These are phyloP conservation scores for Alviniconcha strummeri DNA, from an alignment of 2,888 invertebrate genomes.

Conservation along the genomic window DNA sequence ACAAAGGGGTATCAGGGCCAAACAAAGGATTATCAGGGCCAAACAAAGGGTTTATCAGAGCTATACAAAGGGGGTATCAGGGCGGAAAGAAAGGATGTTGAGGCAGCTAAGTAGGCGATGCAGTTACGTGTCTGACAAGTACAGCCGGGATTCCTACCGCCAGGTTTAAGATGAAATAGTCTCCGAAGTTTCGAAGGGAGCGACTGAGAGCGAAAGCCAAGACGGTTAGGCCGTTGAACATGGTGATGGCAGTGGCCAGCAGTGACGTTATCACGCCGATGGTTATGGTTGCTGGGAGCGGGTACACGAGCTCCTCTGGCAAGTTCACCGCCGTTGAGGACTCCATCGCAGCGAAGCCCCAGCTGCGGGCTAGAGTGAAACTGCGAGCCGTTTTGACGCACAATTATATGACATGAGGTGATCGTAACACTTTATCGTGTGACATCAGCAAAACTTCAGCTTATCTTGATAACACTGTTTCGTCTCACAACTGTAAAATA, in stretches of 20 bases:
- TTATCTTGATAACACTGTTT: neutral
- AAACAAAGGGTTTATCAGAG: too few relatives aligned
- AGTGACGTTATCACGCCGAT: slow-evolving; percentile 39
- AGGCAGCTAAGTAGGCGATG: too few relatives aligned
- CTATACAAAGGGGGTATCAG: too few relatives aligned
- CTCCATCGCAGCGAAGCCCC: neutral
- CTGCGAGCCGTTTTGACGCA: neutral
- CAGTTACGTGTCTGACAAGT: too few relatives aligned
- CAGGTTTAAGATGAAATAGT: slow-evolving; percentile 57
- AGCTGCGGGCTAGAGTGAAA: neutral
- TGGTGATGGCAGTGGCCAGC: slow-evolving; percentile 43
- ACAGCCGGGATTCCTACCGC: slow-evolving; percentile 31
- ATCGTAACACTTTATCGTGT: neutral
- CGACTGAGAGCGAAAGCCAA: slow-evolving; percentile 48
- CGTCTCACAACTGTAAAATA: neutral
- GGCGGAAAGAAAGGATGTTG: too few relatives aligned
- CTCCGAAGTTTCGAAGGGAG: slow-evolving; percentile 52
- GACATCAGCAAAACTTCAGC: neutral
- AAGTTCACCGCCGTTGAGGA: neutral
- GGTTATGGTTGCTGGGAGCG: neutral
- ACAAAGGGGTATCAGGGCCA: too few relatives aligned
- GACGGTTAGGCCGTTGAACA: slow-evolving; percentile 51
- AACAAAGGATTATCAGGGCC: too few relatives aligned
- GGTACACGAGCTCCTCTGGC: neutral
- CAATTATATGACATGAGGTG: neutral